phyloP scores from a whole-genome alignment of 1,140 invertebrate species.

The Polyergus mexicanus region DNA sequence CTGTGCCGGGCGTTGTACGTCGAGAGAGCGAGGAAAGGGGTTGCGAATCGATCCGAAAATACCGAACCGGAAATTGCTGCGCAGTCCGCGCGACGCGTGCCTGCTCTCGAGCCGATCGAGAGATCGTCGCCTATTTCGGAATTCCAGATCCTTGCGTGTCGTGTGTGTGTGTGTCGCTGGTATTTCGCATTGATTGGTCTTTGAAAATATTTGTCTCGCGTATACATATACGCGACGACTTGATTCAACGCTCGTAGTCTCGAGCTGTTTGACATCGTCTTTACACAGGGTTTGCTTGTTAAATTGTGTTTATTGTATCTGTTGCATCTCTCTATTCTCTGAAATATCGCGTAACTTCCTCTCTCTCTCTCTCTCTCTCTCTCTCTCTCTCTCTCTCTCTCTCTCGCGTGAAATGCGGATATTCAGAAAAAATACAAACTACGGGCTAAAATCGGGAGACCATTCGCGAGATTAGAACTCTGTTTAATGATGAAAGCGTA shows the following conservation, averaged over 20 bases:
- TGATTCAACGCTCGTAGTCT: not conserved
- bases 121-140: conserved; percentile 54
- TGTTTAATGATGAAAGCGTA: conserved; percentile 58
- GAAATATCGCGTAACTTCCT: not conserved
- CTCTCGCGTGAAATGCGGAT: not conserved
- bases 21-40: conserved; percentile 71
- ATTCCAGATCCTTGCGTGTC: conserved; percentile 15
- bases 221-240: not conserved
- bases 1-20: conserved; percentile 16
- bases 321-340: not conserved
- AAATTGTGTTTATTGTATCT: not conserved
- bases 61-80: conserved; percentile 76
- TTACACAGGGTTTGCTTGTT: not conserved
- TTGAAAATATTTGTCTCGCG: conserved; percentile 51
- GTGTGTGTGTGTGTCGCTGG: not conserved
- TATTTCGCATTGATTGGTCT: conserved; percentile 48
- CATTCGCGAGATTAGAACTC: conserved; percentile 24
- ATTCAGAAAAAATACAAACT: not conserved
- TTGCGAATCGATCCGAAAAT: conserved; percentile 77
- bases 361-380: too few relatives aligned
- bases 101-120: conserved; percentile 44
- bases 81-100: conserved; percentile 44
- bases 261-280: conserved; percentile 32
- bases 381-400: too few relatives aligned
- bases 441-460: not conserved